Evolutionary conservation across 2,888 invertebrate genomes (phyloP).

Genomic region (Myathropa florea): DNA sequence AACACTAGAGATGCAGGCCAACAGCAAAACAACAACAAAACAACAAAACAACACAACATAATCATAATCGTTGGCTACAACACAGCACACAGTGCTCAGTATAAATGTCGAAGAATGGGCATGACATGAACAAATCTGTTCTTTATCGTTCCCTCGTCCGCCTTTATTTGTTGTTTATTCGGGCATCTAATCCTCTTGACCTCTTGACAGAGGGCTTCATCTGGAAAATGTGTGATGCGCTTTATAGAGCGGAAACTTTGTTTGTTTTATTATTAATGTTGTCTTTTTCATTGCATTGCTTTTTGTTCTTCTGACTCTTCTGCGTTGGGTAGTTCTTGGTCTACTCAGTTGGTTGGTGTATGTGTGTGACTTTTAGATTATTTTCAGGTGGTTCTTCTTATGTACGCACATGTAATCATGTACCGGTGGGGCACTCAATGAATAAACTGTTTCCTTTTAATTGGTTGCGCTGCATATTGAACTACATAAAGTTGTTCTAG

Average conservation of each 20-base stretch:
- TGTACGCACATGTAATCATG: too few species aligned
- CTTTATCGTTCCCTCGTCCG: slow-evolving; percentile 35
- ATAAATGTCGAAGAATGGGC: slow-evolving; percentile 65
- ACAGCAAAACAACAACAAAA: slow-evolving; percentile 30
- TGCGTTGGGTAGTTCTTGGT: background rate
- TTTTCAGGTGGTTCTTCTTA: slow-evolving; percentile 26
- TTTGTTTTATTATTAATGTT: slow-evolving; percentile 49
- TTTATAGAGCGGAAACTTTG: slow-evolving; percentile 55
- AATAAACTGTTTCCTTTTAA: slow-evolving; percentile 23
- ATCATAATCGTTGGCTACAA: slow-evolving; percentile 58
- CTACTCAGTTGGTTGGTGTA: background rate
- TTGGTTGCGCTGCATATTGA: slow-evolving; percentile 9
- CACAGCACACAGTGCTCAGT: slow-evolving; percentile 41
- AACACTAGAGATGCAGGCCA: slow-evolving; percentile 61
- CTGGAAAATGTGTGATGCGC: slow-evolving; percentile 53
- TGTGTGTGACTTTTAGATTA: background rate
- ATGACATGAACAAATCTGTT: slow-evolving; percentile 68
- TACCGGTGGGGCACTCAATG: background rate
- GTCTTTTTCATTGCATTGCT: slow-evolving; percentile 27
- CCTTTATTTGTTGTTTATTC: slow-evolving; percentile 36
- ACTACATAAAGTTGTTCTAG: background rate
- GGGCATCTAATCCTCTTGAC: slow-evolving; percentile 62
- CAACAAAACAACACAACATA: slow-evolving; percentile 43
- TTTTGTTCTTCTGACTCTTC: slow-evolving; percentile 7
- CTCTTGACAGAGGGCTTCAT: slow-evolving; percentile 63